These are phyloP conservation scores for Labrus mixtus DNA, from an alignment of 2,113 vertebrate genomes.

Conservation along the genomic window DNA sequence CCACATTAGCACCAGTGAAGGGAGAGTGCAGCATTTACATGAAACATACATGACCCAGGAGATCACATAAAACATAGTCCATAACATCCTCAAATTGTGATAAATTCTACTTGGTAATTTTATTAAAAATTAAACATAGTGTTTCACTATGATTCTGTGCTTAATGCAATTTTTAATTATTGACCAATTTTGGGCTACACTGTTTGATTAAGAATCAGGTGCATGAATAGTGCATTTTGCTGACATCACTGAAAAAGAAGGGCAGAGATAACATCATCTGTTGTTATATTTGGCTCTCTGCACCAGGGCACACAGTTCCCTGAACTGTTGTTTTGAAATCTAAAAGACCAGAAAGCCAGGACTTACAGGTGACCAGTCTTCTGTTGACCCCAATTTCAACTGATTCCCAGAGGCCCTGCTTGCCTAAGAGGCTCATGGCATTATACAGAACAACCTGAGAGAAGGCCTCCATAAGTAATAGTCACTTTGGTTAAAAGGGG, in stretches of 20 bases:
- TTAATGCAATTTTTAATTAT: too few relatives aligned
- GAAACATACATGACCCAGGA: background rate
- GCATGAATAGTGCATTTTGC: background rate
- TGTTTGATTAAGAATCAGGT: background rate
- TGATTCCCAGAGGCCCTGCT: conserved; percentile 12
- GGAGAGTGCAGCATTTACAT: background rate
- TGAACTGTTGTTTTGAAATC: conserved; percentile 38
- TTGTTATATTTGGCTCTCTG: conserved; percentile 34
- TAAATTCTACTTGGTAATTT: background rate
- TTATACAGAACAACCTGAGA: conserved; percentile 12
- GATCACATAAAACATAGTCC: background rate
- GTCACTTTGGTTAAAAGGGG: conserved; percentile 3
- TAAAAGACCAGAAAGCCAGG: conserved; percentile 8
- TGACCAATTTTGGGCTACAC: too few relatives aligned
- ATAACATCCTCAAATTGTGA: background rate
- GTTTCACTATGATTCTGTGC: too few relatives aligned
- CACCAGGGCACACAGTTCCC: conserved; percentile 9
- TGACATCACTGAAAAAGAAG: background rate
- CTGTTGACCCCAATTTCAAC: conserved; percentile 38
- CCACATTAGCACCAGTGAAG: conserved; percentile 32
- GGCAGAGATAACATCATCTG: background rate
- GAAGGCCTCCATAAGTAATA: background rate
- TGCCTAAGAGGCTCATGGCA: background rate
- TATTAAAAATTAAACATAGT: background rate
- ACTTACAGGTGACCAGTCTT: background rate